These are phyloP conservation scores for Platycnemis pennipes DNA, from an alignment of 2,888 invertebrate genomes.

Conservation along the genomic window DNA sequence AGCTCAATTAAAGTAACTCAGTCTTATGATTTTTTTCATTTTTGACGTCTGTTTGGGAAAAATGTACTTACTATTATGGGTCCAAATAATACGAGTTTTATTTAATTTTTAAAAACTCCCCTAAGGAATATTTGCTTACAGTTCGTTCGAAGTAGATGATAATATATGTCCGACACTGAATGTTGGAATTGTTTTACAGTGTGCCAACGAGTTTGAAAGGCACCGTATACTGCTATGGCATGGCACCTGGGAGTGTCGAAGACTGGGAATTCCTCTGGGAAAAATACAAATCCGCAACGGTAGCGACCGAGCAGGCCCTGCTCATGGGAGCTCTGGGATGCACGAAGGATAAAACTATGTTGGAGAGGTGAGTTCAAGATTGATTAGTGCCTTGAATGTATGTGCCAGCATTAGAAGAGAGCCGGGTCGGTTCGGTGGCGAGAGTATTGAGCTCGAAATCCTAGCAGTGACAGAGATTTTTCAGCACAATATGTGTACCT, in stretches of 20 bases:
- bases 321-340: constrained; percentile 84
- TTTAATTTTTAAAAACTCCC: neutral
- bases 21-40: neutral
- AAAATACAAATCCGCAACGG: constrained; percentile 82
- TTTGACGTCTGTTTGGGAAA: neutral
- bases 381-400: constrained; percentile 83
- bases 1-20: neutral
- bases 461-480: too few relatives aligned
- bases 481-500: too few relatives aligned
- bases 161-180: too few relatives aligned
- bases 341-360: constrained; percentile 78
- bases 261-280: constrained; percentile 88
- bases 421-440: too few relatives aligned
- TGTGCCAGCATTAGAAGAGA: too few relatives aligned
- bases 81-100: too few relatives aligned
- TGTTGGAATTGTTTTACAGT: constrained; percentile 79
- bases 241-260: constrained; percentile 83
- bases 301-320: constrained; percentile 83
- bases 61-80: neutral
- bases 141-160: neutral
- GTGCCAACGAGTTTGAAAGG: constrained; percentile 85
- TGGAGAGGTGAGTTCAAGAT: constrained; percentile 81
- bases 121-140: constrained; percentile 76
- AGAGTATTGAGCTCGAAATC: too few relatives aligned
- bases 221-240: constrained; percentile 84